A percentile compares a stretch with the other conserved stretches of the same genome.
phyloP scores from a whole-genome alignment of 2,113 vertebrate species.

The Anser cygnoides region DNA sequence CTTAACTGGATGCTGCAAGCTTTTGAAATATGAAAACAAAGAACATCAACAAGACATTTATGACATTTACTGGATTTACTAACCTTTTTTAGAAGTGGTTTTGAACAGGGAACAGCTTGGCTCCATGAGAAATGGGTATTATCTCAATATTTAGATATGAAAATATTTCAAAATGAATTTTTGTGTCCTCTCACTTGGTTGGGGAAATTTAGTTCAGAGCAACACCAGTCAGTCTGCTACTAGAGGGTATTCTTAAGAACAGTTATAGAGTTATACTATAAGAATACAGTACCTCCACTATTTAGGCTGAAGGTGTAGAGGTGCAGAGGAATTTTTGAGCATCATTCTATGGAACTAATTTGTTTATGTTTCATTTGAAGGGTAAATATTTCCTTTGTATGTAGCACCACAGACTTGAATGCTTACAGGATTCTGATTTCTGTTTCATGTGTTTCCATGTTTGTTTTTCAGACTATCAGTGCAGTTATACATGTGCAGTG shows the following conservation, averaged over 20 bases:
- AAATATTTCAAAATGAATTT: neutral
- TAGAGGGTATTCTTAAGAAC: neutral
- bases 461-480: neutral
- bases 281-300: fast-evolving
- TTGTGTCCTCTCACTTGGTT: neutral
- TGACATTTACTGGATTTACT: neutral
- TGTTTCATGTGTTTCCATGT: neutral
- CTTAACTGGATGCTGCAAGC: neutral
- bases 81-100: constrained; percentile 21
- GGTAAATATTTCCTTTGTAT: neutral
- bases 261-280: neutral
- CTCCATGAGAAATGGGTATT: neutral
- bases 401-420: neutral
- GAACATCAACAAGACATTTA: neutral
- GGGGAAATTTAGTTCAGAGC: neutral
- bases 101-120: neutral
- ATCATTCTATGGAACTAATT: neutral
- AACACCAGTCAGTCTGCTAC: neutral
- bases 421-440: neutral
- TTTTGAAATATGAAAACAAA: constrained; percentile 34
- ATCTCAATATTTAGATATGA: neutral
- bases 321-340: neutral
- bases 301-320: neutral
- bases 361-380: neutral
- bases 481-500: neutral